A percentile compares a stretch with the other conserved stretches of the same genome.
phyloP scores from a whole-genome alignment of 1,140 invertebrate species.

The Papilio machaon region DNA sequence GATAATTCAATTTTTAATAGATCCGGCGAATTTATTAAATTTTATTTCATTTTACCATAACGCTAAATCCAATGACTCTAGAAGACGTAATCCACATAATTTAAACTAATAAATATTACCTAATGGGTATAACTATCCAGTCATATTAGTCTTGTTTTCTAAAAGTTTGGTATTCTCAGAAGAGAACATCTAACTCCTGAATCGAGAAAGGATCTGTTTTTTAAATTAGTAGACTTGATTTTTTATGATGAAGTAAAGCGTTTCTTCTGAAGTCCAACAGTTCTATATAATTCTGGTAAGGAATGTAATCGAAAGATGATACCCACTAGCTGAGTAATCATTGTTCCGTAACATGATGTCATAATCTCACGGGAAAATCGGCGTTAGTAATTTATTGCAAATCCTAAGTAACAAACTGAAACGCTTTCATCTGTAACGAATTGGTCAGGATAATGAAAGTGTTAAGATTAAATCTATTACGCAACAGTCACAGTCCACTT shows the following conservation, averaged over 20 bases:
- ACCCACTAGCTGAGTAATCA: not conserved
- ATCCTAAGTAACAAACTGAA: not conserved
- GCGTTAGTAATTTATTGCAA: not conserved
- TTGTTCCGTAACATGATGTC: not conserved
- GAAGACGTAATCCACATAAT: not conserved
- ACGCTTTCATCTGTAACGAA: not conserved
- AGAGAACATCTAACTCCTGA: no score
- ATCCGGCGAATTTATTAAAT: not conserved
- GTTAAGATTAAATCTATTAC: constrained; percentile 14
- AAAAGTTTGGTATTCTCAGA: not conserved
- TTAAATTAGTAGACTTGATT: no score
- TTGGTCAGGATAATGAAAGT: not conserved
- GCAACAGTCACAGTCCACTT: constrained; percentile 17
- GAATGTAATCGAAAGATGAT: not conserved
- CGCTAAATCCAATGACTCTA: not conserved
- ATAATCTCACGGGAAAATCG: constrained; percentile 1
- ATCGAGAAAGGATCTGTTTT: no score
- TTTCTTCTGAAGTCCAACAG: not conserved
- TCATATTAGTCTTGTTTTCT: not conserved
- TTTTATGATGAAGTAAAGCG: not conserved
- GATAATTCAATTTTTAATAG: constrained; percentile 2
- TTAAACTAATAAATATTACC: not conserved
- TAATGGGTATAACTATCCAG: not conserved
- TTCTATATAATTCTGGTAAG: not conserved
- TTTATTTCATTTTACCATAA: not conserved